phyloP scores from a whole-genome alignment of 2,888 invertebrate genomes.

The Seladonia tumulorum region DNA sequence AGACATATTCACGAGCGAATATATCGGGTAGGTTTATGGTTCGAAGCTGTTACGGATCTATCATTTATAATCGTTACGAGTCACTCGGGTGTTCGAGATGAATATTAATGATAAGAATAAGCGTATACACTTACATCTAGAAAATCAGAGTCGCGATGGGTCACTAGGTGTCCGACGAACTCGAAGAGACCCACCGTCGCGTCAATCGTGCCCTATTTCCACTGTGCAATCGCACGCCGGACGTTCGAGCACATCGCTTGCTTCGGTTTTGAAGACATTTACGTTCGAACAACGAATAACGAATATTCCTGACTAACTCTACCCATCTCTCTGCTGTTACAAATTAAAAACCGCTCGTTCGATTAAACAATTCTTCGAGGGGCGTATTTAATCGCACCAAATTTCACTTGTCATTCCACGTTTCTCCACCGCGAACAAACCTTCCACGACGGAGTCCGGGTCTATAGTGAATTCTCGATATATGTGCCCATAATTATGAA shows the following conservation, averaged over 20 bases:
- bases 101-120: not conserved
- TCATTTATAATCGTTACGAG: not conserved
- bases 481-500: no score
- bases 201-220: constrained; percentile 43
- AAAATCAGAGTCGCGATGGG: constrained; percentile 25
- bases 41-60: not conserved
- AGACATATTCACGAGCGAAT: not conserved
- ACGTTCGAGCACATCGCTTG: not conserved
- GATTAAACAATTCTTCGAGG: not conserved
- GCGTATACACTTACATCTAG: not conserved
- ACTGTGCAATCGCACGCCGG: not conserved
- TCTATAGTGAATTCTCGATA: no score
- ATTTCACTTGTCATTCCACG: not conserved
- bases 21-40: not conserved
- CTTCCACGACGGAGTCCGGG: no score
- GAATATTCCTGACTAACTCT: not conserved
- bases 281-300: not conserved
- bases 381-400: not conserved
- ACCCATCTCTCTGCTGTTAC: no score
- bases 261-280: not conserved
- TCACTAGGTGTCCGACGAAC: not conserved
- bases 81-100: not conserved
- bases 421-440: no score
- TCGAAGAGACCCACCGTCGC: constrained; percentile 29
- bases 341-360: no score